Base-by-base conservation (phyloP, 2,888 invertebrate genomes). In the Falcaria lacertinaria region DNA sequence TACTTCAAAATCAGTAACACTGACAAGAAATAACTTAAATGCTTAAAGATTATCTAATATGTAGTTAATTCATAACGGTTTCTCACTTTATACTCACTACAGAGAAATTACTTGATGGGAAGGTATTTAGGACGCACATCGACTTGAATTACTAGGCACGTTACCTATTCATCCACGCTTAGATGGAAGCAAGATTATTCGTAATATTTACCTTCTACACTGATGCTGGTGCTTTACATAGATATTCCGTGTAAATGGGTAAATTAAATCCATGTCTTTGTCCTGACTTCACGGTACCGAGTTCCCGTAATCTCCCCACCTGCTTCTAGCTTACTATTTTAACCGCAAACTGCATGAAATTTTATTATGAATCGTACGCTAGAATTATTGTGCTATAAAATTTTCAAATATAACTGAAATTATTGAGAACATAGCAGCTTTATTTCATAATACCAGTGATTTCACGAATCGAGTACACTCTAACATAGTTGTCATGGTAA, bases 371-470 rank as follows among this genome's bases (percentile, higher is more conserved):
- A n/a, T 45, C 55, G 51, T 58, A 50, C 52, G 38, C 53, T 52
- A 54, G 53, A 60, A 62, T 60, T 61, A 66, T 53, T 52, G 48
- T 50, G 47, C 54, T 53, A 54, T 52, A 59, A 54, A 45, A 50
- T 48, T 44, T 15, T n/a, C n/a, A n/a, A n/a, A n/a, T n/a, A n/a
- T n/a, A n/a, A n/a, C n/a, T n/a, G n/a, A n/a, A n/a, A n/a, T n/a
- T n/a, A n/a, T n/a, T n/a, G n/a, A n/a, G n/a, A n/a, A n/a, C n/a
- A n/a, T n/a, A n/a, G n/a, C n/a, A n/a, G n/a, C n/a, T n/a, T n/a
- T n/a, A n/a, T n/a, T n/a, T n/a, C n/a, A n/a, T n/a, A n/a, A n/a
- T n/a, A n/a, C n/a, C n/a, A n/a, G n/a, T n/a, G n/a, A 15, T 41
- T 35, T 14, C 34, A 15, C 13, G 13, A 13, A 34, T 34, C 13